phyloP scores from a whole-genome alignment of 2,113 vertebrate species.

The Rhombomys opimus region DNA sequence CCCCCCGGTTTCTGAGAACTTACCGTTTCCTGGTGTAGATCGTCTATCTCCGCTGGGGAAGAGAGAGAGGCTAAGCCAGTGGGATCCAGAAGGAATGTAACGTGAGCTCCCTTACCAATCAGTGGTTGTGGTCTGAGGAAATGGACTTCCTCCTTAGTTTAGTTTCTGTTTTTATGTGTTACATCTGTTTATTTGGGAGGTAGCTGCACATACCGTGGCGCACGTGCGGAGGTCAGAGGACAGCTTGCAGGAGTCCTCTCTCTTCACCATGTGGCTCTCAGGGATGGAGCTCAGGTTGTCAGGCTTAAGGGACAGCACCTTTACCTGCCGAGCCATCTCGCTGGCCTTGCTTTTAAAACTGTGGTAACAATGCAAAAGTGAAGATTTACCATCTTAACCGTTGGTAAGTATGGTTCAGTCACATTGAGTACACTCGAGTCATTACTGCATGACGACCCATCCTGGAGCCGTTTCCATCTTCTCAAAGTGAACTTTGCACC shows the following conservation, averaged over 20 bases:
- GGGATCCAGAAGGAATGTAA: neutral
- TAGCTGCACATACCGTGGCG: neutral
- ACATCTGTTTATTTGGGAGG: neutral
- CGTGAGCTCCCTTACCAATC: neutral
- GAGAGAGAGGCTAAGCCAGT: neutral
- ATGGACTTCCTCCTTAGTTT: neutral
- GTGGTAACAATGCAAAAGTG: neutral
- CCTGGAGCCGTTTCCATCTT: neutral
- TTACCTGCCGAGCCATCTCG: neutral
- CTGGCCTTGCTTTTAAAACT: neutral
- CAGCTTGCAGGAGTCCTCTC: neutral
- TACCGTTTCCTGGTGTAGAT: neutral
- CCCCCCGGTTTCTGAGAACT: neutral
- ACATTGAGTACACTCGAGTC: neutral
- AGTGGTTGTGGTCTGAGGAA: neutral
- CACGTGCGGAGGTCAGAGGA: neutral
- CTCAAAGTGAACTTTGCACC: neutral
- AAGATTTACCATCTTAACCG: neutral
- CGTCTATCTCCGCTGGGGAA: neutral
- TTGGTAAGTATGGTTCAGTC: neutral
- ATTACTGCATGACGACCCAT: rapidly evolving
- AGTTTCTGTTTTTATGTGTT: neutral
- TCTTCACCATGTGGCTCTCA: neutral
- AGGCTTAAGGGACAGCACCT: neutral
- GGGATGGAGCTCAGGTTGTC: neutral